Evolutionary conservation across 2,888 invertebrate species (phyloP), one percentile per base, ranked within the genome.

Genomic region (Pyrgus malvae): DNA sequence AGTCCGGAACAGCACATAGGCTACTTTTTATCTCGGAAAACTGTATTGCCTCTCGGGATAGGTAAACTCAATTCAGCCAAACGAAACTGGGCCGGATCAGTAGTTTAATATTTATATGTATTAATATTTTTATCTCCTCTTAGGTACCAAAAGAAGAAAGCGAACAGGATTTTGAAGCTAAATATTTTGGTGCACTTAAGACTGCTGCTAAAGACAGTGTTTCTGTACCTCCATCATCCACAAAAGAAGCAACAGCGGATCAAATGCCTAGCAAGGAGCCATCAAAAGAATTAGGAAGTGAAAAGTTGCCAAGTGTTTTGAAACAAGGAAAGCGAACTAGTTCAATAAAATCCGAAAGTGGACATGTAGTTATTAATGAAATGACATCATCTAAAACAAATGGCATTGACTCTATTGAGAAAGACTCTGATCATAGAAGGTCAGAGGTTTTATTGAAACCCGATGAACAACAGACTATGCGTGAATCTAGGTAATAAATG

Each of bases 101-200:
- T n/a, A n/a, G n/a, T n/a, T n/a, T n/a, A n/a, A n/a, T n/a, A n/a
- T n/a, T n/a, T n/a, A n/a, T n/a, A n/a, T n/a, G n/a, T n/a, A 2
- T 27, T 16, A 37, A 37, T 8, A 0, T 8, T 1, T 8, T 17
- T 12, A 16, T 37, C 8, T n/a, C 5, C 17, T 0, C 9, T 19
- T 16, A 86, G 87, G 67, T 86, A 35, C 70, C 80, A 2, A 64
- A 70, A 65, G 70, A 74, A 62, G 82, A 87, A 59, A 88, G 87
- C 48, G 88, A 89, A 46, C 78, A 86, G 62, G 88, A 88, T 61
- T 77, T 89, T 2, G 88, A 88, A 41, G 68, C 69, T 2, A 88
- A 88, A 74, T 89, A 87, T 66, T 89, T 89, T 63, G 78, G 75
- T 1, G 82, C 80, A 1, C 84, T 86, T 61, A 62, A 4, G 49